phyloP scores from a whole-genome alignment of 1,140 invertebrate genomes.

The Hycleus cichorii region DNA sequence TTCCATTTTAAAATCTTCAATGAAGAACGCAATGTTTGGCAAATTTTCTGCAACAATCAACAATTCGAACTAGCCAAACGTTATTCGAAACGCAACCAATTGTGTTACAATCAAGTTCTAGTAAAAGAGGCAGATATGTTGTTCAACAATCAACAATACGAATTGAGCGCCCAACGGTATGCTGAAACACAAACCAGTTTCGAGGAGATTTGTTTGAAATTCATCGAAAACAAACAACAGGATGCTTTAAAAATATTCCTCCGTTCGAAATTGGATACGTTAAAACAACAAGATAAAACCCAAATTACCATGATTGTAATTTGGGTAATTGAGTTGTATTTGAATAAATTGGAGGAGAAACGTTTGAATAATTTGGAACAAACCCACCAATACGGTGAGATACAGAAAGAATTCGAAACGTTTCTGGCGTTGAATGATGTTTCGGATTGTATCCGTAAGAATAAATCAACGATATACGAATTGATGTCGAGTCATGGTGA shows the following conservation, averaged over 20 bases:
- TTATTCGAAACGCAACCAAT: constrained; percentile 68
- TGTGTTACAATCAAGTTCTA: constrained; percentile 75
- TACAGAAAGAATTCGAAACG: constrained; percentile 76
- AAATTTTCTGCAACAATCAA: constrained; percentile 79
- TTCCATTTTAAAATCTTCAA: constrained; percentile 79
- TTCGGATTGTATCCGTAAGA: constrained; percentile 64
- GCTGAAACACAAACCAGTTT: constrained; percentile 87
- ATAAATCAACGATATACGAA: constrained; percentile 77
- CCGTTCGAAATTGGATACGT: constrained; percentile 51
- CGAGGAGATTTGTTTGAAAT: constrained; percentile 90
- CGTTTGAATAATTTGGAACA: constrained; percentile 53
- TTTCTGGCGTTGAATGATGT: constrained; percentile 61
- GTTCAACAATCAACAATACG: constrained; percentile 73
- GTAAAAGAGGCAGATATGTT: constrained; percentile 83
- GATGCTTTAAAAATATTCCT: constrained; percentile 83
- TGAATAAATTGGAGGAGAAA: constrained; percentile 74
- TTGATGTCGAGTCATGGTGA: constrained; percentile 90
- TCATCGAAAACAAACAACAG: constrained; percentile 74
- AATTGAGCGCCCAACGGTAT: constrained; percentile 78
- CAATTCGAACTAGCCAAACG: constrained; percentile 84
- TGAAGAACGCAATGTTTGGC: constrained; percentile 85
- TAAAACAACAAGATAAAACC: constrained; percentile 60
- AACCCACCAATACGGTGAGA: constrained; percentile 49
- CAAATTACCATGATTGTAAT: constrained; percentile 87
- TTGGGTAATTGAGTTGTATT: constrained; percentile 88